Evolutionary conservation across 2,888 invertebrate genomes (phyloP).

Genomic region (Atethmia centrago): DNA sequence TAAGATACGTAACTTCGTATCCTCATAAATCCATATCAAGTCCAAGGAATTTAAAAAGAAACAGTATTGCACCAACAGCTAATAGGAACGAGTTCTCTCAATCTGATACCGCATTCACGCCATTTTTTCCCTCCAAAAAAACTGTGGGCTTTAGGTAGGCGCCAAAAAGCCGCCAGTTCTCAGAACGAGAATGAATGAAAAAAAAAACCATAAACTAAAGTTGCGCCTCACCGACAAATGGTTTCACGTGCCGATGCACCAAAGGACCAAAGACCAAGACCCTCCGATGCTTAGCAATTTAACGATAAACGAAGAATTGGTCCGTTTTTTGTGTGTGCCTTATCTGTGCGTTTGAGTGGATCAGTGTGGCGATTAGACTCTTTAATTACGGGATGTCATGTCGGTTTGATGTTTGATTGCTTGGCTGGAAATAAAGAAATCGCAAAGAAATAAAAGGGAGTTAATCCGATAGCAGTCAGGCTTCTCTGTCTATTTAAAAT

Average conservation of each 20-base stretch:
- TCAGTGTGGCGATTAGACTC: slow-evolving; percentile 66
- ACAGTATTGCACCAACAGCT: slow-evolving; percentile 55
- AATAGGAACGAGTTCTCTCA: slow-evolving; percentile 53
- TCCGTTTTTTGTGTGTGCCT: slow-evolving; percentile 72
- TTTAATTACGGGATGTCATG: slow-evolving; percentile 67
- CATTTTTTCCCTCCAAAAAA: slow-evolving; percentile 71
- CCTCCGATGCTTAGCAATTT: slow-evolving; percentile 81
- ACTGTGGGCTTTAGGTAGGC: slow-evolving; percentile 80
- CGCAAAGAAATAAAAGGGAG: slow-evolving; percentile 27
- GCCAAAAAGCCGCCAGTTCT: slow-evolving; percentile 88
- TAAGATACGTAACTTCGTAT: slow-evolving; percentile 26
- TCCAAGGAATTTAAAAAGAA: slow-evolving; percentile 53
- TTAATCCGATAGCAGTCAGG: slow-evolving; percentile 27
- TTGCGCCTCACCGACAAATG: slow-evolving; percentile 82
- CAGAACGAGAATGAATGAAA: slow-evolving; percentile 86
- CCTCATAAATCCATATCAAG: slow-evolving; percentile 43
- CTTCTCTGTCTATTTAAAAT: slow-evolving; percentile 34
- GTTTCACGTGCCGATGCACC: slow-evolving; percentile 87
- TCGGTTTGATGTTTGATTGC: slow-evolving; percentile 63
- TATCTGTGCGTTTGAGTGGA: slow-evolving; percentile 70
- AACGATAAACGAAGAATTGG: slow-evolving; percentile 76
- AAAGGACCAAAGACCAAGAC: slow-evolving; percentile 82
- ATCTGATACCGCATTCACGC: slow-evolving; percentile 72
- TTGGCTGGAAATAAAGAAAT: slow-evolving; percentile 52
- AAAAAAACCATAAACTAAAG: slow-evolving; percentile 85